Conservation (phyloP, 1,140 invertebrate species). For the Riptortus pedestris region DNA sequence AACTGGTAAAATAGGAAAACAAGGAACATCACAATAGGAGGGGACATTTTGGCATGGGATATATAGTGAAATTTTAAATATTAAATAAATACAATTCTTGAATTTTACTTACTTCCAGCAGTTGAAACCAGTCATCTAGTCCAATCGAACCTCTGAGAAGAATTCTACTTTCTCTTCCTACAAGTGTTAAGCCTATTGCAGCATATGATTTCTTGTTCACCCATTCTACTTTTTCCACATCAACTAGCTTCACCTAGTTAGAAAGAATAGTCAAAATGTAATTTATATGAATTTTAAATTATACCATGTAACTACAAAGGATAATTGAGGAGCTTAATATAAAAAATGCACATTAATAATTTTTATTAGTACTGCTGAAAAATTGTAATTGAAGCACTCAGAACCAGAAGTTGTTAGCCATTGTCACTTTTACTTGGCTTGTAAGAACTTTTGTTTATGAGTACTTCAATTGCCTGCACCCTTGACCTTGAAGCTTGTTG, state of each 20-base stretch:
- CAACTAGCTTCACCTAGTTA: constrained; percentile 49
- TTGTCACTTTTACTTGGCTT: no score
- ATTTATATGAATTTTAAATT: not conserved
- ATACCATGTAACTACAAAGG: not conserved
- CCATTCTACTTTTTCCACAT: constrained; percentile 55
- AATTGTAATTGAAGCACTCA: constrained; percentile 20
- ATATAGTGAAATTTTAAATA: no score
- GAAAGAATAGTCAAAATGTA: not conserved
- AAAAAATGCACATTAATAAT: constrained; percentile 20
- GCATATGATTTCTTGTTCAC: constrained; percentile 49
- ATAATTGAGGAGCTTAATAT: constrained; percentile 23
- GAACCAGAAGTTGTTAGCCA: no score
- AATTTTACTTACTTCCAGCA: constrained; percentile 45
- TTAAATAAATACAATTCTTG: no score
- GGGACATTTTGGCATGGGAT: no score
- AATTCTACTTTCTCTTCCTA: constrained; percentile 45
- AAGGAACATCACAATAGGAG: no score
- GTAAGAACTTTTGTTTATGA: no score
- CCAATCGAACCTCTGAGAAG: constrained; percentile 43
- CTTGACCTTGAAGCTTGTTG: no score
- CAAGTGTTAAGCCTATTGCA: constrained; percentile 43
- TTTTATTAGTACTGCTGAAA: not conserved
- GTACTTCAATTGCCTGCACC: no score
- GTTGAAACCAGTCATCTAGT: constrained; percentile 50
- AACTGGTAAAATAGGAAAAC: no score